These are phyloP conservation scores for Euplexia lucipara DNA, from an alignment of 2,888 invertebrate species.

Conservation along the genomic window DNA sequence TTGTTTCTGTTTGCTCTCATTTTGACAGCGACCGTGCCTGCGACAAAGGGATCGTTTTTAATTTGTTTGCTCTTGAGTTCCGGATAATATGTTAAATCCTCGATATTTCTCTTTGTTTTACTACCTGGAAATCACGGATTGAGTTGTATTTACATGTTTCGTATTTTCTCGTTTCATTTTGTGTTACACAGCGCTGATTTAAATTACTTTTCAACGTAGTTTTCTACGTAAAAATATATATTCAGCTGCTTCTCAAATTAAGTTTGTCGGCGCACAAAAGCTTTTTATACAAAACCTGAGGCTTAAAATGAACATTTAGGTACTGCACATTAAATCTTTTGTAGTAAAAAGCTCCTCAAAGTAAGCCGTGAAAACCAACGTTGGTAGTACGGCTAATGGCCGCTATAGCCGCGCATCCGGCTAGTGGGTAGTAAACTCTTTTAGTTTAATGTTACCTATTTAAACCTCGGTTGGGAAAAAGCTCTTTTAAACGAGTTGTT, in stretches of 20 bases:
- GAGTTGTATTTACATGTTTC: background rate
- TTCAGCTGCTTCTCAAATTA: slow-evolving; percentile 6
- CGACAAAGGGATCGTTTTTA: slow-evolving; percentile 9
- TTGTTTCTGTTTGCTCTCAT: background rate
- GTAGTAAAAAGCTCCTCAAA: slow-evolving; percentile 21
- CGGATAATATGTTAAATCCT: background rate
- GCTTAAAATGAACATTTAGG: slow-evolving; percentile 28
- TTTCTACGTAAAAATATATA: background rate
- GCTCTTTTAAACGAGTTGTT: slow-evolving; percentile 49
- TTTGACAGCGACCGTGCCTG: background rate
- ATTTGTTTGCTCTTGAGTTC: slow-evolving; percentile 3
- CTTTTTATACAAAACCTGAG: slow-evolving; percentile 3
- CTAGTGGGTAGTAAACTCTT: slow-evolving; percentile 40
- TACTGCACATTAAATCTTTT: slow-evolving; percentile 40
- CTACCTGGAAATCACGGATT: background rate
- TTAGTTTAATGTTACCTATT: slow-evolving; percentile 52
- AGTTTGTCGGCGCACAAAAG: slow-evolving; percentile 1
- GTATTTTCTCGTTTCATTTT: background rate
- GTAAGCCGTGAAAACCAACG: slow-evolving; percentile 24
- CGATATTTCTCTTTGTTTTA: slow-evolving; percentile 1
- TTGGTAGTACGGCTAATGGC: slow-evolving; percentile 25
- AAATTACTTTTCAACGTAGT: background rate
- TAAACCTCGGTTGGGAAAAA: slow-evolving; percentile 42
- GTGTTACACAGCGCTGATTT: background rate
- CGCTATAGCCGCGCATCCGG: slow-evolving; percentile 19